A percentile compares a stretch with the other conserved stretches of the same genome.
These are phyloP conservation scores for Hydrophis major DNA, from an alignment of 2,797 vertebrate genomes.

Conservation along the genomic window DNA sequence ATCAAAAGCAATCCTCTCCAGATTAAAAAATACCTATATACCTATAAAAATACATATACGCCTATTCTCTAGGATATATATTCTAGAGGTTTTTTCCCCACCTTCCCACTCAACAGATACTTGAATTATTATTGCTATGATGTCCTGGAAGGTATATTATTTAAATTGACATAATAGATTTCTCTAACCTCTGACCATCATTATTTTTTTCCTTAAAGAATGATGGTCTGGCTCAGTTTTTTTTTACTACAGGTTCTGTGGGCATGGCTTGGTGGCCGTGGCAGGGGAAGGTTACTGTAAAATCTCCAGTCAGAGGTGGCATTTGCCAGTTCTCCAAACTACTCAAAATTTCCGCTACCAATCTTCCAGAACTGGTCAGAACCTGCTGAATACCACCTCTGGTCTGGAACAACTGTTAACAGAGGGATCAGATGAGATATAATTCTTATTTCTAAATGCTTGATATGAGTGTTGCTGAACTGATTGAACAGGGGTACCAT, in stretches of 20 bases:
- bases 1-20: neutral
- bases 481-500: neutral
- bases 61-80: neutral
- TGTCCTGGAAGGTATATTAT: neutral
- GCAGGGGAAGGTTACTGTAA: too few relatives aligned
- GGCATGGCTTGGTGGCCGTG: too few relatives aligned
- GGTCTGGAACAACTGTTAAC: neutral
- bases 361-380: too few relatives aligned
- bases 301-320: too few relatives aligned
- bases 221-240: neutral
- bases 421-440: neutral
- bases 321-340: too few relatives aligned
- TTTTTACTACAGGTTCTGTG: too few relatives aligned
- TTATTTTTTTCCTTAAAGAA: neutral
- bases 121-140: neutral
- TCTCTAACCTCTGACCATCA: neutral
- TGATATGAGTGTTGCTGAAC: neutral
- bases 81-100: neutral
- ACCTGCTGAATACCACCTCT: too few relatives aligned
- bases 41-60: neutral
- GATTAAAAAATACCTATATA: neutral
- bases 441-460: neutral
- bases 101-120: neutral
- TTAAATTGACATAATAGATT: neutral
- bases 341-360: too few relatives aligned